Evolutionary conservation across 2,888 invertebrate species (phyloP), one percentile per base, ranked within the genome.

Genomic region (Colletes collaris): DNA sequence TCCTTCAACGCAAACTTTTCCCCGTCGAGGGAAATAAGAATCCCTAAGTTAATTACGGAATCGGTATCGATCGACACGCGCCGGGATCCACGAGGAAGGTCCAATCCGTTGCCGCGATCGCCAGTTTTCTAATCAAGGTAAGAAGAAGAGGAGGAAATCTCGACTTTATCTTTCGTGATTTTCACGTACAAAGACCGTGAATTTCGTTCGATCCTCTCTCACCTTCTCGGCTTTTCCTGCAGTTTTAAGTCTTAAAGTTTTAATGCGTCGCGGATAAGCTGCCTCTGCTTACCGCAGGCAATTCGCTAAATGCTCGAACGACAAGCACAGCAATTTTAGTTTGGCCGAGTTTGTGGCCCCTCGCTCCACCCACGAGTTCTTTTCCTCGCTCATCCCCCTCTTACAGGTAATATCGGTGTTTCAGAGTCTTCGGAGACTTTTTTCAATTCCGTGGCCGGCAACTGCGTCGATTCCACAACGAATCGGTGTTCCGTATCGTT

Each of bases 301-400:
- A 89, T 89, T 87, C 86, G 86, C 88, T 89, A 89, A 89, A 90
- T 85, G 89, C 87, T 75, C 73, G 60, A 87, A 88, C 88, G 87
- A 87, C 86, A 84, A 84, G 84, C 85, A 67, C 76, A 77, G 85
- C 86, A 88, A 89, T 90, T 90, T 86, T 85, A 87, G 86, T 89
- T 88, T 89, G 87, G 74, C 86, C 89, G 87, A 89, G 86, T 88
- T 89, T 62, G 69, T 59, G 53, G 58, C 56, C 46, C 40, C 44
- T 27, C 52, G 8, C 7, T 8, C 44, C 44, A 46, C 8, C 65
- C 35, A 44, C 40, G 59, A 55, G 55, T 59, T 50, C 56, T 73
- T 83, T 71, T 68, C 64, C 80, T 60, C 76, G 7, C n/a, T 10
- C 58, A 4, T 37, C 11, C 46, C 40, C 50, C 50, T 68, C 50